These are phyloP conservation scores for Metalampra italica DNA, from an alignment of 2,888 invertebrate species.

Conservation along the genomic window DNA sequence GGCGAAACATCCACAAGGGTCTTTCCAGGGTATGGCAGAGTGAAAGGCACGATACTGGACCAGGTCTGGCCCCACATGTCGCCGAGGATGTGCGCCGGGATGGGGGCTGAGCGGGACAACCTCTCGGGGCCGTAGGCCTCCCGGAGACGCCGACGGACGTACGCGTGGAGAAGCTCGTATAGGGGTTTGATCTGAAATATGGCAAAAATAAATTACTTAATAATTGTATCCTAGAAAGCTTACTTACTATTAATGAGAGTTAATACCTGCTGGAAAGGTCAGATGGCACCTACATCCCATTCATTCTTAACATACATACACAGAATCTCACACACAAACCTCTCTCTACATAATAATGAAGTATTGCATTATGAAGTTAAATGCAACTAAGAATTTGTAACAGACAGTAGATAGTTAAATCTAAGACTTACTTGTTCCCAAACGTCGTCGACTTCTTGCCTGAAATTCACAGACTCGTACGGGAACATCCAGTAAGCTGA, in stretches of 20 bases:
- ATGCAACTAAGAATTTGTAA: too few relatives aligned
- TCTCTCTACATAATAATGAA: too few relatives aligned
- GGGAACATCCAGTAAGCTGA: slow-evolving; percentile 94
- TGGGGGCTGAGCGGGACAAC: slow-evolving; percentile 87
- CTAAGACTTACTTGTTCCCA: slow-evolving; percentile 81
- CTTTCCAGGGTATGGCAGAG: slow-evolving; percentile 92
- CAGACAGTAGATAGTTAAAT: neutral
- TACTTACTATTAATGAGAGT: too few relatives aligned
- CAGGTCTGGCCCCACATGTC: slow-evolving; percentile 96
- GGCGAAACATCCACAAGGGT: slow-evolving; percentile 89
- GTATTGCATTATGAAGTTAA: too few relatives aligned
- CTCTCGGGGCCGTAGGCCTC: slow-evolving; percentile 91
- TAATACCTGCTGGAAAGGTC: too few relatives aligned
- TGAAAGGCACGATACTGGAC: slow-evolving; percentile 88
- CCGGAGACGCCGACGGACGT: slow-evolving; percentile 89
- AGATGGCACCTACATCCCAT: too few relatives aligned
- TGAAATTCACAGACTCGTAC: slow-evolving; percentile 88
- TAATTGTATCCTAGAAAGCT: too few relatives aligned
- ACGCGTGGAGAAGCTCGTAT: slow-evolving; percentile 93
- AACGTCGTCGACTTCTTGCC: slow-evolving; percentile 87
- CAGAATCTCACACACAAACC: too few relatives aligned
- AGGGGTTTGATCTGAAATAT: slow-evolving; percentile 84
- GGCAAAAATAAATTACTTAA: too few relatives aligned
- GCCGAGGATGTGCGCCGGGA: slow-evolving; percentile 91
- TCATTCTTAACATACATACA: too few relatives aligned